Evolutionary conservation across 2,113 vertebrate genomes (phyloP), one percentile per base, ranked within the genome.

Genomic region (Notothenia rossii): DNA sequence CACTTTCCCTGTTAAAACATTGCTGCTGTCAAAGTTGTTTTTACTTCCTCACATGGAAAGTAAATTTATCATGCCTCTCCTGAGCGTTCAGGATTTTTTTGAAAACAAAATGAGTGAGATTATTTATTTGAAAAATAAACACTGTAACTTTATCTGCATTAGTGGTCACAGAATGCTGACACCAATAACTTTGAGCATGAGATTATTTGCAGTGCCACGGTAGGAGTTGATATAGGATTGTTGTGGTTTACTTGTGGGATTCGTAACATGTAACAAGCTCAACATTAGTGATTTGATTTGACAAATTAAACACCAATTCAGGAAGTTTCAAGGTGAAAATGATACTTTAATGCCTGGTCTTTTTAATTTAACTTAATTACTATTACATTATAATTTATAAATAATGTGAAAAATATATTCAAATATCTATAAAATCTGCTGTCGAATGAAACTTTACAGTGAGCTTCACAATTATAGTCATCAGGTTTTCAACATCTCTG

Each of bases 51-150:
- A 83, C 76, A 81, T 87, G 86, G 88, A 91, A 90, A 89, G 83
- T 87, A 89, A 84, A 92, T 92, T 89, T 81, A 92, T 90, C 88
- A 89, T 72, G 48, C 75, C 81, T 83, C 84, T 86, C 72, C 54
- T 18, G 86, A 75, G 85, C 61, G 74, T 68, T 72, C 20, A 15
- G 58, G 10, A 3, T 53, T 74, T 69, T 75, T 77, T 60, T 75
- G 46, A 48, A 2, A 70, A 84, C 67, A 69, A 71, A 85, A 81
- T 75, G 81, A 79, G 62, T 15, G 15, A 81, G 87, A 88, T 88
- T 86, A 89, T 91, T 91, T 88, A 86, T 82, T 73, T 83, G 60
- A 80, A 92, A 89, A 89, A 87, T 90, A 91, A 91, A 92, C 82
- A 91, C 4, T 90, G 89, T 87, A 91, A 90, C 81, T 79, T 66